Base-by-base conservation (phyloP, 2,888 invertebrate genomes). In the Drosophila silvestris region DNA sequence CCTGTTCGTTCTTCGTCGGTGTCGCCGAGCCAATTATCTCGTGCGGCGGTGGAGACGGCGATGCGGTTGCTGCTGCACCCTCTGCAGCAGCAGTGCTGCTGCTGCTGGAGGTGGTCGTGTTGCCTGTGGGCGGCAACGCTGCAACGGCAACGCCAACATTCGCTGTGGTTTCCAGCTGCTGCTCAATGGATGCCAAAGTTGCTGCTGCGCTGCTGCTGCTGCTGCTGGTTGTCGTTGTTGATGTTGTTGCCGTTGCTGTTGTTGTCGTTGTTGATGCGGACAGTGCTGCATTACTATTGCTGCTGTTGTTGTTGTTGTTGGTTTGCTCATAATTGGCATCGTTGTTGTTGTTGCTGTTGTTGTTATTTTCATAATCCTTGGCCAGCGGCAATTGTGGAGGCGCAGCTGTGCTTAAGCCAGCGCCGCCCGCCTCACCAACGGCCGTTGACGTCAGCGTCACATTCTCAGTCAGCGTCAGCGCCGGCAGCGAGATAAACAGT, bases 1-100 rank as follows among this genome's bases (percentile, higher is more conserved):
- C 93, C 65, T 92, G 90, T 50, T 93, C 93, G 1, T 84, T 89
- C 72, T 93, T 93, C 35, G 93, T 93, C 14, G 93, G 94, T 6
- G 92, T 93, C 51, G 92, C 92, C 9, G 93, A 93, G 35, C 94
- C 94, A 67, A 93, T 84, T 26, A 92, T 90, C 73, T 93, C 93
- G 63, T 93, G 93, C 16, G 81, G 82, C 10, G 64, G 74, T 22
- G 74, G 35, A 5, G 72, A 39, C 0, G 73, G 44, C n/a, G 67
- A 14, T 33, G 67, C 30, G 0, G 60, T 22, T 19, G 41, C 51
- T 39, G 69, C 41, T 33, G 52, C 35, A n/a, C 35, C 47, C 14
- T 41, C 44, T 56, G 60, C 54, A 41, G 50, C 22, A 12, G 3
- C 14, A 44, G 50, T 35, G 6, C 51, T 51, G 54, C 22, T 12